Evolutionary conservation across 1,140 invertebrate species (phyloP), one percentile per base, ranked within the genome.

Genomic region (Semibalanus balanoides): DNA sequence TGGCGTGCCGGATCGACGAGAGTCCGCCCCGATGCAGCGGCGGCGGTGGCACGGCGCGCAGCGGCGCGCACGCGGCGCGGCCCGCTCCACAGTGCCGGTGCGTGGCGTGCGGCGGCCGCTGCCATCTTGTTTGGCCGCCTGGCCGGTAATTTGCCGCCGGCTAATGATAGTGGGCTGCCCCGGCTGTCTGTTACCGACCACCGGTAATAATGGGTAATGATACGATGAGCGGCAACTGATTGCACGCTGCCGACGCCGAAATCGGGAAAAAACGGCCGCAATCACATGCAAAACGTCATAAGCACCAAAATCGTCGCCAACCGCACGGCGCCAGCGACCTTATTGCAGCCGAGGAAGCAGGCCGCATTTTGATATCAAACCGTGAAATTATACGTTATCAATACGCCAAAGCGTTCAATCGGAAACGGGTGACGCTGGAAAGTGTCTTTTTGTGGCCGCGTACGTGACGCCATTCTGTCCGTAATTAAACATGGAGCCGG

Each of bases 401-500:
- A 64, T 64, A 64, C 51, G 51, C 51, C 51, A 64, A 64, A 64
- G 51, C 51, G 51, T 64, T 64, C 51, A 64, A 64, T 64, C 51
- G 51, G 51, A 64, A 64, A 40, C 35, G 14, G 51, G 51, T 25
- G 51, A 74, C 73, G 40, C 27, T 27, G 72, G 73, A 74, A 74
- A 74, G 71, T 75, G 30, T 40, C 51, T 40, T 69, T 75, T 69
- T 40, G 71, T 40, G 31, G 29, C 51, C 7, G 71, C 14, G 30
- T 75, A 75, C 30, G 71, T 75, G 71, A 29, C 51, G 29, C 51
- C 5, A 75, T 75, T 30, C 51, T 43, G 71, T 7, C 51, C 71
- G 30, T 40, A 75, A 29, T 69, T 40, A 75, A 69, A 75, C 5
- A 75, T 43, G 71, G 51, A 19, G 22, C 51, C 51, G 51, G 14